Percentiles rank a stretch among this genome's conserved stretches.
Conservation (phyloP, 2,113 vertebrate genomes). For the Melospiza georgiana region DNA sequence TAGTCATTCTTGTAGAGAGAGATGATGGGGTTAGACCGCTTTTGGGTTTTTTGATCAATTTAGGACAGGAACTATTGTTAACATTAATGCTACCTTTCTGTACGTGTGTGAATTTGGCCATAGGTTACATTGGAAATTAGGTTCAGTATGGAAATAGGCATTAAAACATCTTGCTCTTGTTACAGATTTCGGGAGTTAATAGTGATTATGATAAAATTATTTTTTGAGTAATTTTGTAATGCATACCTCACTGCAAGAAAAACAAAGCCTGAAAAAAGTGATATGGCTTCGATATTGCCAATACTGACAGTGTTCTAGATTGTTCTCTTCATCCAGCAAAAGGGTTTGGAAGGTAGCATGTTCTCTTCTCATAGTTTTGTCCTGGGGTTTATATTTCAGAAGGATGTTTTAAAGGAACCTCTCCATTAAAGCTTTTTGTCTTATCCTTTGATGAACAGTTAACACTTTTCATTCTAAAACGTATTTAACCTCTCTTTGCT, state of each 20-base stretch:
- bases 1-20: not conserved
- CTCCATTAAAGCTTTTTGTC: not conserved
- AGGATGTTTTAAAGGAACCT: not conserved
- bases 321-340: not conserved
- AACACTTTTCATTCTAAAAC: not conserved
- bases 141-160: not conserved
- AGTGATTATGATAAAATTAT: not conserved
- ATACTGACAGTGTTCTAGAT: not conserved
- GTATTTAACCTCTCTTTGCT: not conserved
- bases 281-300: not conserved
- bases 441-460: not conserved
- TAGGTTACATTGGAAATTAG: not conserved
- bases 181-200: not conserved
- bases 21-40: not conserved
- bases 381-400: not conserved
- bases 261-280: not conserved
- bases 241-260: not conserved
- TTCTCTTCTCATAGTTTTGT: not conserved
- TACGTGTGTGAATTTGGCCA: not conserved
- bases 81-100: not conserved
- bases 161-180: not conserved
- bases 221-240: not conserved
- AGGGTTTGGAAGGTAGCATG: not conserved
- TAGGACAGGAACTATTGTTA: not conserved
- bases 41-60: not conserved